Base-by-base conservation (phyloP, 2,113 vertebrate genomes). In the Alligator mississippiensis region DNA sequence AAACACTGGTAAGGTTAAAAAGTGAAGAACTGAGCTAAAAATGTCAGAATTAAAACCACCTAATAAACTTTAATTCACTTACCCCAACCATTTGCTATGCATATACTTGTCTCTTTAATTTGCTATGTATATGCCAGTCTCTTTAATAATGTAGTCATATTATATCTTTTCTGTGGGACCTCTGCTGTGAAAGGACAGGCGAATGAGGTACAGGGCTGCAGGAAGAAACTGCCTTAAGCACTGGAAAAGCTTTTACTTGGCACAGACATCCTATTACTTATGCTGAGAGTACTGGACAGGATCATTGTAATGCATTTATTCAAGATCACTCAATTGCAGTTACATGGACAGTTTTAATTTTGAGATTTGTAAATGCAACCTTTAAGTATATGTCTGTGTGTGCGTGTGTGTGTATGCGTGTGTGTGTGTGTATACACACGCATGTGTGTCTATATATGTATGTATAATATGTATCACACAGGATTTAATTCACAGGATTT, bases 61-160 rank as follows among this genome's bases (percentile, higher is more conserved):
- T 88, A 55, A 77, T 84, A 25, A 17, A 3, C 60, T 25, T 87
- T 87, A 25, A 8, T 91, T 85, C 72, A 77, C 77, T 47, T 47
- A 12, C 55, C 9, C 47, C 47, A 47, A 47, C 27, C 11, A 16
- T 11, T 38, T 72, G 19, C 63, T 86, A 74, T 58, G n/a, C 66
- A 87, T 89, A 38, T 38, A 8, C 38, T 38, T 38, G 38, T 38
- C 38, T 38, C 38, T 38, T 38, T 38, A 38, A 38, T 38, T 38
- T 47, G 47, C 47, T 47, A 47, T 47, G 47, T 47, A 47, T 47
- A 47, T 72, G 34, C 74, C 9, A 6, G 18, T 57, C 74, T 82
- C n/a, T 84, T 91, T 82, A 90, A 89, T 3, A 62, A 34, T 84
- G 19, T 75, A 18, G 80, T 34, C 68, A 38, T 34, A 13, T 38